Evolutionary conservation across 2,888 invertebrate genomes (phyloP), one percentile per base, ranked within the genome.

Genomic region (Xylota segnis): DNA sequence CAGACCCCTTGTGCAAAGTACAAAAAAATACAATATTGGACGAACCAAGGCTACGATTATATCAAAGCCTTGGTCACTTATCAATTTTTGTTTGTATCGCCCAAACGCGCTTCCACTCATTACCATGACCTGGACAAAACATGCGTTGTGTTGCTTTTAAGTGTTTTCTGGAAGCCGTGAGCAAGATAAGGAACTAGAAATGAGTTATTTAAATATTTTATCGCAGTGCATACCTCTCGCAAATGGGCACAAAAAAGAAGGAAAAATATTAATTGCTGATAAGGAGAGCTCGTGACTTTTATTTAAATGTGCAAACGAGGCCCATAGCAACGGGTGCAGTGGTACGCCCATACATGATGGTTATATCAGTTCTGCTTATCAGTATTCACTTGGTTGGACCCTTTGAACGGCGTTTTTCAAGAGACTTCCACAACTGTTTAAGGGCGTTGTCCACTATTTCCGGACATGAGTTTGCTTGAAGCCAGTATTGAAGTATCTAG

Each of bases 171-270:
- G n/a, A n/a, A n/a, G n/a, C 29, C 4, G n/a, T 7, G n/a, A 4
- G 2, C 40, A 27, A 61, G 61, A 61, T 61, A 43, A 61, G 61
- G 16, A 16, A 18, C 3, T 34, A 6, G n/a, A 37, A 59, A 18
- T 40, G 34, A 40, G 5, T 56, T 32, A 54, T 54, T 61, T 61
- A 4, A 23, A 61, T 61, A 40, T 56, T 61, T 61, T 43, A 40
- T 40, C 43, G 59, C 59, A 34, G 0, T 32, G 32, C 14, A 54
- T 32, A 32, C 54, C 29, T 52, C 16, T 14, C 3, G 7, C 6
- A n/a, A 4, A n/a, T 9, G 54, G 7, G 12, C 1, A 29, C 12
- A 37, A 37, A 37, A 32, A 23, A 23, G 3, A 23, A 23, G 3
- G 23, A 7, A 52, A 27, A 5, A 14, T 43, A 43, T 43, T 14